Percentiles rank a stretch among this genome's conserved stretches.
These are phyloP conservation scores for Schizopygopsis malacanthus DNA, from an alignment of 2,797 vertebrate species.

Conservation along the genomic window DNA sequence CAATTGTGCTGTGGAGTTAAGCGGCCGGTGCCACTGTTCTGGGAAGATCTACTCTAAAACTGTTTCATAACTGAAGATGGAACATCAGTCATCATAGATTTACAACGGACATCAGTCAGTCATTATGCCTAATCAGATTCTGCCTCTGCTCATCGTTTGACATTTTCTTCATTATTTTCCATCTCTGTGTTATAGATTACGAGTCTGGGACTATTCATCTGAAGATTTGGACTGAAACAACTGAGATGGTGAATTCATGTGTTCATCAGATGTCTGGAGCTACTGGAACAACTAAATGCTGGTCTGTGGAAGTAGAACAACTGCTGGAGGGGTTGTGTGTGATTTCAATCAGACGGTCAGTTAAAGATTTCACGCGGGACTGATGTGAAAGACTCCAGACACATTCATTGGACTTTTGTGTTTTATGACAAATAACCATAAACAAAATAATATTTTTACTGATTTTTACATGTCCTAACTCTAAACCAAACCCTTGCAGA, in stretches of 20 bases:
- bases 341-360: neutral
- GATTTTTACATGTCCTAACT: neutral
- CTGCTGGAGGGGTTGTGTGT: neutral
- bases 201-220: constrained; percentile 45
- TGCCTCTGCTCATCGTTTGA: constrained; percentile 51
- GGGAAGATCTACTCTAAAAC: constrained; percentile 68
- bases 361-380: neutral
- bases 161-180: constrained; percentile 58
- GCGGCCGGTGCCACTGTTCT: constrained; percentile 63
- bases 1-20: constrained; percentile 64
- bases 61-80: constrained; percentile 66
- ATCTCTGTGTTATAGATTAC: constrained; percentile 53
- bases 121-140: constrained; percentile 57
- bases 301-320: neutral
- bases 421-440: neutral
- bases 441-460: neutral
- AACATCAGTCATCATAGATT: constrained; percentile 65
- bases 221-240: constrained; percentile 42
- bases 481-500: neutral
- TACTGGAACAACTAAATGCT: neutral
- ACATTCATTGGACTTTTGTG: neutral
- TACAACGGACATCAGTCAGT: constrained; percentile 61
- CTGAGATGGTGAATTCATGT: constrained; percentile 49
- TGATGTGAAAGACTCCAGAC: neutral
- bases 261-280: constrained; percentile 45